Percentiles rank a stretch among this genome's conserved stretches.
phyloP scores from a whole-genome alignment of 2,113 vertebrate species.

The Notechis scutatus region DNA sequence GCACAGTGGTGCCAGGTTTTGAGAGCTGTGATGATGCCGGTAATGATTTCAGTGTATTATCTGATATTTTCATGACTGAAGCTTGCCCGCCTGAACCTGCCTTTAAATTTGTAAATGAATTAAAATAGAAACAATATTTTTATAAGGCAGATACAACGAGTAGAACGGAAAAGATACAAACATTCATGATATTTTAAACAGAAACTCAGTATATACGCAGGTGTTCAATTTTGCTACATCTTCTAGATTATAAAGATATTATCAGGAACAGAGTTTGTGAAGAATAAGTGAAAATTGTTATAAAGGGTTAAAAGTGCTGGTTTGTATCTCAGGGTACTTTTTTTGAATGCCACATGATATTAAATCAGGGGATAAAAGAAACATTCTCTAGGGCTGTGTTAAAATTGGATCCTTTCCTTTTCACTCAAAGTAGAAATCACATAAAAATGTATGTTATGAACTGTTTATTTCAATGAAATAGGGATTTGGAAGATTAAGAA shows the following conservation, averaged over 20 bases:
- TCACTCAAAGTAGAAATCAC: neutral
- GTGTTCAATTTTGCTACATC: neutral
- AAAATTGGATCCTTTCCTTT: neutral
- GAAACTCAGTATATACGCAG: neutral
- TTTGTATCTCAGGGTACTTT: neutral
- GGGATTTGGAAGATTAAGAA: neutral
- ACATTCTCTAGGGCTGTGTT: neutral
- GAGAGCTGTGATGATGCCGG: constrained; percentile 82
- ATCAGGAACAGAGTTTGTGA: neutral
- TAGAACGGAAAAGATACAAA: neutral
- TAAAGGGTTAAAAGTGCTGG: neutral
- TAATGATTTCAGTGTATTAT: constrained; percentile 85
- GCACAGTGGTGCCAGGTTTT: constrained; percentile 89
- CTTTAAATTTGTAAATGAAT: constrained; percentile 65
- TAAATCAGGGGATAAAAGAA: neutral
- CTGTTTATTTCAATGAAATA: neutral
- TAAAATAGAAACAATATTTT: neutral
- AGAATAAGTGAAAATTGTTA: neutral
- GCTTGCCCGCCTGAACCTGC: constrained; percentile 76
- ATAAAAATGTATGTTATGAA: neutral
- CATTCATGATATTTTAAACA: neutral
- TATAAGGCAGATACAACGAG: neutral
- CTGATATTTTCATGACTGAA: constrained; percentile 88
- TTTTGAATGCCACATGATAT: neutral
- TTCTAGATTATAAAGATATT: neutral